Evolutionary conservation across 2,113 vertebrate species (phyloP).

Genomic region (Carassius gibelio): DNA sequence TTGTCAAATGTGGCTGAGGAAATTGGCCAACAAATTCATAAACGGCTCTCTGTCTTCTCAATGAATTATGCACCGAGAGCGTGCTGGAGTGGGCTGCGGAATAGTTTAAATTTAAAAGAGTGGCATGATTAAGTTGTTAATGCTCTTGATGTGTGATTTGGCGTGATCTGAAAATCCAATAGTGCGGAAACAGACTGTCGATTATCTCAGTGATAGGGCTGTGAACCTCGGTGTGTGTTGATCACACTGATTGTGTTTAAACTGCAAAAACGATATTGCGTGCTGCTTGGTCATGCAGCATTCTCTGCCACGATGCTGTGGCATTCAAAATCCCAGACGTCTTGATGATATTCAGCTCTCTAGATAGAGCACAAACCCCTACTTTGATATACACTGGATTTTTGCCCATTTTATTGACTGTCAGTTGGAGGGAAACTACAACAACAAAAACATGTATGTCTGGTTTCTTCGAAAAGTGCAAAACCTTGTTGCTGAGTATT

Average conservation of each 20-base stretch:
- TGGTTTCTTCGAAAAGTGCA: background rate
- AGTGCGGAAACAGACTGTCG: background rate
- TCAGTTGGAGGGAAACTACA: no score
- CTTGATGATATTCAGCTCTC: background rate
- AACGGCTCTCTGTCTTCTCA: conserved; percentile 22
- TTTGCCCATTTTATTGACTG: background rate
- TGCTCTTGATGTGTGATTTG: conserved; percentile 1
- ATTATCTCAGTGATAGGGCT: background rate
- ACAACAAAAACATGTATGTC: background rate
- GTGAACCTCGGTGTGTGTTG: background rate
- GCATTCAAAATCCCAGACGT: background rate
- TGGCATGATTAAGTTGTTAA: conserved; percentile 15
- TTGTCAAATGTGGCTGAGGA: conserved; percentile 27
- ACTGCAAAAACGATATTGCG: background rate
- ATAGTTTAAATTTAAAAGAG: conserved; percentile 12
- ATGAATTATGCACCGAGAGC: conserved; percentile 37
- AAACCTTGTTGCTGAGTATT: background rate
- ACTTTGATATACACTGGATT: background rate
- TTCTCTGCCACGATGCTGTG: background rate
- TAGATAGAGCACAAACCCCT: background rate
- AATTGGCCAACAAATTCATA: conserved; percentile 35
- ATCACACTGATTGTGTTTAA: background rate
- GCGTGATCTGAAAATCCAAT: background rate
- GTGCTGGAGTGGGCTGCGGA: conserved; percentile 2
- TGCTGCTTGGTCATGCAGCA: background rate